phyloP scores from a whole-genome alignment of 2,888 invertebrate genomes.

The Pachliopta kotzebuea region DNA sequence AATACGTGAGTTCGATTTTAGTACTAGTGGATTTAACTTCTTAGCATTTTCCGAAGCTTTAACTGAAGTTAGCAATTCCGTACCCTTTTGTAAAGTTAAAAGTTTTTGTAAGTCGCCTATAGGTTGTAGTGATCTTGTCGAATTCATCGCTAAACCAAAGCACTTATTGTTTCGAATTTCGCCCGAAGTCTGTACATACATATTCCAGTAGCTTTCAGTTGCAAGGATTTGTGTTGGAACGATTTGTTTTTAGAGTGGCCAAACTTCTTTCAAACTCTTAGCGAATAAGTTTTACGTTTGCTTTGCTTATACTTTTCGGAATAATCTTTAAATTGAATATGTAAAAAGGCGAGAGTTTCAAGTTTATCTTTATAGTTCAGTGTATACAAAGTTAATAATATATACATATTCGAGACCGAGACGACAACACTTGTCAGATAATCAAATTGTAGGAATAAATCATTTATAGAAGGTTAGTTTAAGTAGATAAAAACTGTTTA shows the following conservation, averaged over 20 bases:
- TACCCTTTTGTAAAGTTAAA: conserved; percentile 25
- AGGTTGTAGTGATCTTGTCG: conserved; percentile 28
- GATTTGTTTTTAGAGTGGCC: conserved; percentile 38
- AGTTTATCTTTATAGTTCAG: background rate
- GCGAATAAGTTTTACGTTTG: conserved; percentile 9
- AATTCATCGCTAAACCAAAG: conserved; percentile 34
- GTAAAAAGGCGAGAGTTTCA: background rate
- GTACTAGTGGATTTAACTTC: conserved; percentile 1
- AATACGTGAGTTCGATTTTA: background rate
- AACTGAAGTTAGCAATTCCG: background rate
- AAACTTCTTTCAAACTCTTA: conserved; percentile 23
- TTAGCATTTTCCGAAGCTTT: conserved; percentile 9
- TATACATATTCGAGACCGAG: too few species aligned
- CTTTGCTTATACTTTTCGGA: conserved; percentile 3
- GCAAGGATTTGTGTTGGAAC: conserved; percentile 41
- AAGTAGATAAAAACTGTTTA: too few species aligned
- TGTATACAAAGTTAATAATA: too few species aligned
- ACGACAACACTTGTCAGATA: too few species aligned
- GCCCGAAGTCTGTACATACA: conserved; percentile 48
- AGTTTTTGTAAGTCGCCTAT: conserved; percentile 19
- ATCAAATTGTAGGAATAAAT: too few species aligned
- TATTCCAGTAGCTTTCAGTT: conserved; percentile 52
- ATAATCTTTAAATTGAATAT: conserved; percentile 6
- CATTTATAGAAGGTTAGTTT: too few species aligned
- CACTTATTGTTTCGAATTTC: conserved; percentile 47